phyloP scores from a whole-genome alignment of 30 jellyfish, hydroid and myxozoan species.

The Mastigias papua region DNA sequence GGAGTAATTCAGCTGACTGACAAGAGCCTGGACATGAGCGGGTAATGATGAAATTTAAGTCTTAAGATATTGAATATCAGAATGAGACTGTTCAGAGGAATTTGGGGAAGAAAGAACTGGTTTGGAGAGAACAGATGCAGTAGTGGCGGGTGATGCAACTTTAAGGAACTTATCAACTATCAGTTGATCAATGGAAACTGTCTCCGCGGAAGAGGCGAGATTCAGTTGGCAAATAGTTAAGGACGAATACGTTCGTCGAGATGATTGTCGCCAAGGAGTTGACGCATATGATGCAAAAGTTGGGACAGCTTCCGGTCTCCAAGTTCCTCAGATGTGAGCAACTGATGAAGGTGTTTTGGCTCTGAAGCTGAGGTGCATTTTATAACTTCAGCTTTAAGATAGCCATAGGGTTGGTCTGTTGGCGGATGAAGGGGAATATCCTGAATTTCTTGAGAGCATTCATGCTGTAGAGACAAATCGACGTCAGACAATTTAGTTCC shows the following conservation, averaged over 20 bases:
- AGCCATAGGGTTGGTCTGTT: not conserved
- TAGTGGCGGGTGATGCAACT: too few species aligned
- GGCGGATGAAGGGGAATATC: constrained; percentile 6
- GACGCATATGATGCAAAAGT: constrained; percentile 28
- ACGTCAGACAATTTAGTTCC: constrained; percentile 9
- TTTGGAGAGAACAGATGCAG: too few species aligned
- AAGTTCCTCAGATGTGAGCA: constrained; percentile 33
- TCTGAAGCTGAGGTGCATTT: constrained; percentile 44
- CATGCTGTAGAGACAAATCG: constrained; percentile 6
- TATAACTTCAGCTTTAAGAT: constrained; percentile 13
- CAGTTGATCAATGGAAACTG: constrained; percentile 12
- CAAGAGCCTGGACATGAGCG: not conserved
- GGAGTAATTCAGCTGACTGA: constrained; percentile 18
- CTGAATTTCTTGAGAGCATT: constrained; percentile 39
- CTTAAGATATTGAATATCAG: constrained; percentile 10
- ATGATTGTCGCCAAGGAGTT: constrained; percentile 21
- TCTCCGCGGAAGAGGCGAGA: constrained; percentile 34
- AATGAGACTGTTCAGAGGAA: too few species aligned
- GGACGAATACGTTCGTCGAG: constrained; percentile 26
- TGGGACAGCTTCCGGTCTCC: constrained; percentile 49
- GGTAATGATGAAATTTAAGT: constrained; percentile 5
- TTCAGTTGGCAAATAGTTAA: constrained; percentile 29
- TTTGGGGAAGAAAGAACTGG: too few species aligned
- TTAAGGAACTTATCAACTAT: too few species aligned
- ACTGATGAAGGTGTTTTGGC: constrained; percentile 19